Evolutionary conservation across 2,113 vertebrate genomes (phyloP).

Genomic region (Merops nubicus): DNA sequence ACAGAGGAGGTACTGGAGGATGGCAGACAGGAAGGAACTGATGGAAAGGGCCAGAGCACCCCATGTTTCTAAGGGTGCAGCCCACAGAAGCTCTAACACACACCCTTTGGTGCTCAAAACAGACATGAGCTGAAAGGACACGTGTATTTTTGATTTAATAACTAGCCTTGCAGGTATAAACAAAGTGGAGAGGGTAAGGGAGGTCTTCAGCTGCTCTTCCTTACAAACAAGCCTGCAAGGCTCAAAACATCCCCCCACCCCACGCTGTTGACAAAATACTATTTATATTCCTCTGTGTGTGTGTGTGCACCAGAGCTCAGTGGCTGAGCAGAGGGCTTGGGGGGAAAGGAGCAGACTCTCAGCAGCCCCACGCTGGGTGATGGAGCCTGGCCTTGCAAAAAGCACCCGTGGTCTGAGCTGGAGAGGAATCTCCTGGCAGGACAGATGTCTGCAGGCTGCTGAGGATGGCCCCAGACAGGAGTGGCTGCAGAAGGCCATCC

Average conservation of each 20-base stretch:
- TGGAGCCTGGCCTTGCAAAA: background rate
- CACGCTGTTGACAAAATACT: background rate
- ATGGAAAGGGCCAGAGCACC: background rate
- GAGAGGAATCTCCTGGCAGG: background rate
- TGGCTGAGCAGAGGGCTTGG: background rate
- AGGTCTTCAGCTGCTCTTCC: background rate
- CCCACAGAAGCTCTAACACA: background rate
- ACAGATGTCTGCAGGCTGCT: background rate
- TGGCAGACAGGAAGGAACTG: background rate
- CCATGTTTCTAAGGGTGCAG: background rate
- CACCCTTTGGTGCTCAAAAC: background rate
- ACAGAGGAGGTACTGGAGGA: background rate
- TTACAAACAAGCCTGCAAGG: background rate
- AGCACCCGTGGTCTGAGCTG: background rate
- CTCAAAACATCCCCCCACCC: background rate
- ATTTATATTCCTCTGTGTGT: background rate
- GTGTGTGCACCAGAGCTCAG: background rate
- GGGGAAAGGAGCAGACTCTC: background rate
- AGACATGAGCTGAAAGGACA: background rate
- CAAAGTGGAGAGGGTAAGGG: background rate
- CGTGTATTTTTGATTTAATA: background rate
- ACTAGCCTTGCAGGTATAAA: background rate
- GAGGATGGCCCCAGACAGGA: background rate
- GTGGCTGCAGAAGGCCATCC: background rate
- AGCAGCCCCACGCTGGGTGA: background rate